Conservation (phyloP, 2,113 vertebrate genomes). For the Mobula birostris region DNA sequence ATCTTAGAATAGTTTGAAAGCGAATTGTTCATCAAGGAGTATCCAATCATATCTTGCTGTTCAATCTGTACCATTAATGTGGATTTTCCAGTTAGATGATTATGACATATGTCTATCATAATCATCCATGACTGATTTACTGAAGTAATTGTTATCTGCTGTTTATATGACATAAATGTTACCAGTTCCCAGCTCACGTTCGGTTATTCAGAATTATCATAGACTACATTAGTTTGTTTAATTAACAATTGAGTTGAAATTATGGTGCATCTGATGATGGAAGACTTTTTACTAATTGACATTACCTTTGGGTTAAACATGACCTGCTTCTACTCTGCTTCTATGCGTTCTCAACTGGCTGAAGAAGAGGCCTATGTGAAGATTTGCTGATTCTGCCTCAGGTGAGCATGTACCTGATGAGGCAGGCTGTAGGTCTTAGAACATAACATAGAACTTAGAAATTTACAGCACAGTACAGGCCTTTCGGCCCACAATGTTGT, state of each 20-base stretch:
- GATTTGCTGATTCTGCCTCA: too few species aligned
- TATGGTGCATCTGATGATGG: neutral
- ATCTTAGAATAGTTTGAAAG: neutral
- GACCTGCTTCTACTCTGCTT: too few species aligned
- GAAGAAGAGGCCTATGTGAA: too few species aligned
- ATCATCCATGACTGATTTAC: neutral
- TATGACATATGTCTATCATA: too few species aligned
- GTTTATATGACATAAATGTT: neutral
- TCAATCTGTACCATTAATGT: neutral
- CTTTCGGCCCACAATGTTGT: too few species aligned
- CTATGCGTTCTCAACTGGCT: too few species aligned
- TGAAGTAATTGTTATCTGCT: neutral
- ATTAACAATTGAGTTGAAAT: neutral
- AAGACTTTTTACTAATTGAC: neutral
- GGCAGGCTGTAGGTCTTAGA: too few species aligned
- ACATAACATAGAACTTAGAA: too few species aligned
- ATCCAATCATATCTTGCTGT: neutral
- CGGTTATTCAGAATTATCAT: neutral
- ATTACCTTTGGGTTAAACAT: too few species aligned
- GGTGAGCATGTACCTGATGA: too few species aligned
- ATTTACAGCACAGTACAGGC: too few species aligned
- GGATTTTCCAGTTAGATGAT: neutral
- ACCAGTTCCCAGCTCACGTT: neutral
- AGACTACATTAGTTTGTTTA: neutral
- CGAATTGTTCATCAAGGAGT: neutral